phyloP scores from a whole-genome alignment of 1,140 invertebrate species.

The Leptinotarsa defecta region DNA sequence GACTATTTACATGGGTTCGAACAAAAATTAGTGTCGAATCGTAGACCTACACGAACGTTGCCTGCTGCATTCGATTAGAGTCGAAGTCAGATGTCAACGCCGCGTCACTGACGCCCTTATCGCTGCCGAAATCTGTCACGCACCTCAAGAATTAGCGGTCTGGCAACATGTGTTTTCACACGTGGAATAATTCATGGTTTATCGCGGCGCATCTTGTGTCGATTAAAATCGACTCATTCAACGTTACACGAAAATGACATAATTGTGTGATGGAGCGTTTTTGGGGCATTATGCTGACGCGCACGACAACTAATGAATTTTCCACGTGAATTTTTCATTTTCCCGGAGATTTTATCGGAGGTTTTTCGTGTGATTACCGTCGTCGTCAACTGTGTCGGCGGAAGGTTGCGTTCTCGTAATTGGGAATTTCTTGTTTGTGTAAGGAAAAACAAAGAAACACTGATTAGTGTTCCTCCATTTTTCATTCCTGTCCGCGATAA shows the following conservation, averaged over 20 bases:
- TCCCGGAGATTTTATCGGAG: neutral
- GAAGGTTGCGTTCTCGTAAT: neutral
- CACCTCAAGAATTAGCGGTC: conserved; percentile 28
- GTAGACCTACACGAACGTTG: neutral
- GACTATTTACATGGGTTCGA: conserved; percentile 1
- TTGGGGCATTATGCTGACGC: conserved; percentile 14
- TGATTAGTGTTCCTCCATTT: too few species aligned
- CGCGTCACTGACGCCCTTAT: neutral
- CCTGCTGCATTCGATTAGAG: neutral
- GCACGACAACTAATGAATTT: conserved; percentile 16
- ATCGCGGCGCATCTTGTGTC: conserved; percentile 20
- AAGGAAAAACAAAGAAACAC: too few species aligned
- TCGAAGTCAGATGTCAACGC: conserved; percentile 4
- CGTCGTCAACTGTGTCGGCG: neutral
- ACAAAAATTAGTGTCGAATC: neutral
- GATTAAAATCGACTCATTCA: conserved; percentile 27
- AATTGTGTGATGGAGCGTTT: conserved; percentile 20
- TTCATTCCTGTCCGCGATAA: too few species aligned
- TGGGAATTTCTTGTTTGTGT: too few species aligned
- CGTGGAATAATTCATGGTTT: conserved; percentile 27
- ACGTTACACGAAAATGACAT: conserved; percentile 29
- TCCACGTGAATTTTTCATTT: neutral
- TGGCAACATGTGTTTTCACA: conserved; percentile 32
- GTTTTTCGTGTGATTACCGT: neutral
- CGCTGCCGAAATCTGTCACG: conserved; percentile 18